Base-by-base conservation (phyloP, 2,113 vertebrate species). In the Corythoichthys haematopterus region DNA sequence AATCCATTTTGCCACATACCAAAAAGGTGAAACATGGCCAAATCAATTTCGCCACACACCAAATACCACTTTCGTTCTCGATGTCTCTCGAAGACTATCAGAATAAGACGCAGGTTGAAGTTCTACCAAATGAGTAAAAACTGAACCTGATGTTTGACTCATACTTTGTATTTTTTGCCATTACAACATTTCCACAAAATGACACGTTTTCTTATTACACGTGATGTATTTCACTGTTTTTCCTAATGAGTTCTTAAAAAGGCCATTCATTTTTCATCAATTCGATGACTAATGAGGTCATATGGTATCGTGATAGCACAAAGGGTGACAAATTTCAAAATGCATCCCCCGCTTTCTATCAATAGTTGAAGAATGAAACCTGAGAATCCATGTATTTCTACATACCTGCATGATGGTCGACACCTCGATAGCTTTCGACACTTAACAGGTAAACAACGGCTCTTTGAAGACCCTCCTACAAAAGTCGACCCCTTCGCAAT, bases 311-410 rank as follows among this genome's bases (percentile, higher is more conserved):
- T 36, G 4, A 57, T 36, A 33, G 33, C 4, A 14, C 12, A 33
- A 43, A 12, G 43, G 2, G 60, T 62, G 60, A 46, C 43, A 62
- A 46, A 57, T 75, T 58, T 16, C 3, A 48, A 5, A 15, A 15
- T 37, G 68, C 11, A 12, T 45, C 20, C 55, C 43, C 46, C 38
- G 37, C 40, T 51, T 69, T 35, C 14, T 50, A 37, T 35, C 51
- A 57, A 76, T 36, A 43, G 64, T 70, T 58, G 66, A 70, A 83
- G 67, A 81, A 74, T 64, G 37, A 78, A 80, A 82, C 77, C 85
- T 84, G 86, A 87, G 84, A 80, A 80, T 79, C 43, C 15, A 35
- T 55, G 37, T 51, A 74, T 57, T 76, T 64, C 57, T 61, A 52
- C 47, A 67, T 67, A 59, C 74, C 70, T 65, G 65, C 67, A 69